phyloP scores from a whole-genome alignment of 1,140 invertebrate genomes.

The Potamilus streckersoni region DNA sequence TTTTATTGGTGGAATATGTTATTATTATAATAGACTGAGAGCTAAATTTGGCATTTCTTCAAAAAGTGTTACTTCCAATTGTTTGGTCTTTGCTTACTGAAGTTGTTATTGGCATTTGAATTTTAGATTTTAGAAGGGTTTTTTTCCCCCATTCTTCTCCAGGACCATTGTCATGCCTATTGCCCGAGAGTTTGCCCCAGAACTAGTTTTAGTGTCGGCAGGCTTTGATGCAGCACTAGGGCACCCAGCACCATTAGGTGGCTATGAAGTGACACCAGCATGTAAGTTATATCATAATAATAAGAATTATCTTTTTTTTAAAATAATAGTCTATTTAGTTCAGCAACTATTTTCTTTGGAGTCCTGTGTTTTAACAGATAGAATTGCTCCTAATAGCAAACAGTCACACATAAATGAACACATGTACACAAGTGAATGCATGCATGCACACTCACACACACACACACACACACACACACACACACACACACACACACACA shows the following conservation, averaged over 20 bases:
- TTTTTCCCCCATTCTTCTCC: constrained; percentile 32
- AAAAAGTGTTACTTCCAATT: no score
- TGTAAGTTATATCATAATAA: constrained; percentile 71
- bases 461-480: no score
- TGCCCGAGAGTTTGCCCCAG: constrained; percentile 85
- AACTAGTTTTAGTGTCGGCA: constrained; percentile 95
- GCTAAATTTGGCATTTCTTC: no score
- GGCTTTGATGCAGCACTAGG: constrained; percentile 97
- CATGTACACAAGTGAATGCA: no score
- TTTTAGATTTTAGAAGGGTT: no score
- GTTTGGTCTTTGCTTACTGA: no score
- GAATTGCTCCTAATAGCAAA: neutral
- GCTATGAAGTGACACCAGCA: constrained; percentile 91
- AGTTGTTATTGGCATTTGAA: no score
- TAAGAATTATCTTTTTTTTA: neutral
- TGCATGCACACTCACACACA: no score
- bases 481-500: no score
- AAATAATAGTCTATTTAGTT: neutral
- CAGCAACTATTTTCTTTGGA: neutral
- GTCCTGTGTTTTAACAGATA: neutral
- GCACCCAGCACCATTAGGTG: constrained; percentile 94
- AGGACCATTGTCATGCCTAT: constrained; percentile 70
- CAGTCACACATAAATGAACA: neutral
- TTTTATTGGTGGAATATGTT: no score
- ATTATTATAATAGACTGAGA: no score